Percentiles rank a stretch among this genome's conserved stretches.
Evolutionary conservation across 1,140 invertebrate species (phyloP).

Genomic region (Dreissena polymorpha): DNA sequence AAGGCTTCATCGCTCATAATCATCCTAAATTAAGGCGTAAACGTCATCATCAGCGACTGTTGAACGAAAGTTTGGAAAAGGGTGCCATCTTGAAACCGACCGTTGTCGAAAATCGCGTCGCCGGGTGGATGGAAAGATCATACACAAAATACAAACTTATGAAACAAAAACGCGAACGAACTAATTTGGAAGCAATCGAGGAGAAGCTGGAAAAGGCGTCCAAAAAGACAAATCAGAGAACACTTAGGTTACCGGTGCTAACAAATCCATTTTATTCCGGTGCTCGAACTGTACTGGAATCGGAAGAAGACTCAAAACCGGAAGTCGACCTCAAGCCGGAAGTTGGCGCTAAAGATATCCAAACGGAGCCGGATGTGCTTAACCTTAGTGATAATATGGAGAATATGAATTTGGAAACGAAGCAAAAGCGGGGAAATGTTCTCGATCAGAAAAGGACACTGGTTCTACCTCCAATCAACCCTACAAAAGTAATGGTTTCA

Average conservation of each 20-base stretch:
- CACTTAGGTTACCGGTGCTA: constrained; percentile 14
- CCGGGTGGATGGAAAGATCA: constrained; percentile 33
- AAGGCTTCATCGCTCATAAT: constrained; percentile 46
- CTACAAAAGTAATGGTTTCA: constrained; percentile 32
- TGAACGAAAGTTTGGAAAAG: constrained; percentile 49
- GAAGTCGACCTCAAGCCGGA: constrained; percentile 1
- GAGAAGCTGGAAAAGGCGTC: constrained; percentile 12
- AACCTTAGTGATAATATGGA: constrained; percentile 36
- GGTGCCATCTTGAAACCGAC: constrained; percentile 46
- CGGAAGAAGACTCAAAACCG: constrained; percentile 10
- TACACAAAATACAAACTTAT: constrained; percentile 50
- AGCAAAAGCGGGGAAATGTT: neutral
- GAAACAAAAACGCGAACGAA: constrained; percentile 32
- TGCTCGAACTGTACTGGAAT: neutral
- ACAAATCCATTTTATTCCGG: constrained; percentile 39
- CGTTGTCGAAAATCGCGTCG: constrained; percentile 8
- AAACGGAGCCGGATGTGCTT: constrained; percentile 34
- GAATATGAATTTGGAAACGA: constrained; percentile 27
- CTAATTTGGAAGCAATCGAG: constrained; percentile 30
- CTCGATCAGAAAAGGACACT: neutral
- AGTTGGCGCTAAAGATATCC: neutral
- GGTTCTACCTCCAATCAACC: constrained; percentile 37
- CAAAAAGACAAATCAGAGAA: neutral
- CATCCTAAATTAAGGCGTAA: constrained; percentile 52
- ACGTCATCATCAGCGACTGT: constrained; percentile 36